These are phyloP conservation scores for Amiota mariae DNA, from an alignment of 2,888 invertebrate species.

Conservation along the genomic window DNA sequence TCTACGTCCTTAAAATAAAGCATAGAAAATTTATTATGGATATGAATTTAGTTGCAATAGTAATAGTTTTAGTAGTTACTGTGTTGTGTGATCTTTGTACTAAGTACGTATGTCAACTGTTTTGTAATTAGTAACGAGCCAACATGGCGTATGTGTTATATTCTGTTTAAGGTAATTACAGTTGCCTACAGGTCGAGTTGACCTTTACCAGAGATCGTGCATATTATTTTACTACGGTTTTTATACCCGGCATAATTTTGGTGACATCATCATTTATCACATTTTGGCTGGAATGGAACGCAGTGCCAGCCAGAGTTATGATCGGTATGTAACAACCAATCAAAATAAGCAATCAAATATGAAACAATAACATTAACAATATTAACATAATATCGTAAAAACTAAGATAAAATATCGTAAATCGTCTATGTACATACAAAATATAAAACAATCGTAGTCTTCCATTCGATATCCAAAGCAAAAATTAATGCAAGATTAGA, in stretches of 20 bases:
- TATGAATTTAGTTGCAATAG: not conserved
- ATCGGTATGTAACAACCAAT: constrained; percentile 82
- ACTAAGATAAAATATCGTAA: too few species aligned
- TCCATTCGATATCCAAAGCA: not conserved
- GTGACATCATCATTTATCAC: constrained; percentile 97
- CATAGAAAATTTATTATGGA: constrained; percentile 20
- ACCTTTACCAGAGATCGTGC: constrained; percentile 96
- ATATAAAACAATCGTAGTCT: not conserved
- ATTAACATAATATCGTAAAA: too few species aligned
- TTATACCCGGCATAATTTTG: constrained; percentile 96
- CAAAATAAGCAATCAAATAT: not conserved
- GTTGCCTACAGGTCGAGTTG: constrained; percentile 94
- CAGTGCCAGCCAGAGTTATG: constrained; percentile 96
- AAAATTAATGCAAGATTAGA: too few species aligned
- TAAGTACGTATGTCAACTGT: constrained; percentile 1
- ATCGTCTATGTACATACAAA: not conserved
- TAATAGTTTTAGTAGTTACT: too few species aligned
- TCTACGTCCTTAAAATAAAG: constrained; percentile 5
- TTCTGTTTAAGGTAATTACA: constrained; percentile 88
- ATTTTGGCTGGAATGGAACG: constrained; percentile 98
- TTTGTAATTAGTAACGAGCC: constrained; percentile 29
- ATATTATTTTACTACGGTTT: constrained; percentile 97
- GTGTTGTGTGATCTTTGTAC: not conserved
- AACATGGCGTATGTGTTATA: constrained; percentile 49
- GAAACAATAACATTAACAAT: not conserved